Evolutionary conservation across 2,113 vertebrate species (phyloP).

Genomic region (Colinus virginianus): DNA sequence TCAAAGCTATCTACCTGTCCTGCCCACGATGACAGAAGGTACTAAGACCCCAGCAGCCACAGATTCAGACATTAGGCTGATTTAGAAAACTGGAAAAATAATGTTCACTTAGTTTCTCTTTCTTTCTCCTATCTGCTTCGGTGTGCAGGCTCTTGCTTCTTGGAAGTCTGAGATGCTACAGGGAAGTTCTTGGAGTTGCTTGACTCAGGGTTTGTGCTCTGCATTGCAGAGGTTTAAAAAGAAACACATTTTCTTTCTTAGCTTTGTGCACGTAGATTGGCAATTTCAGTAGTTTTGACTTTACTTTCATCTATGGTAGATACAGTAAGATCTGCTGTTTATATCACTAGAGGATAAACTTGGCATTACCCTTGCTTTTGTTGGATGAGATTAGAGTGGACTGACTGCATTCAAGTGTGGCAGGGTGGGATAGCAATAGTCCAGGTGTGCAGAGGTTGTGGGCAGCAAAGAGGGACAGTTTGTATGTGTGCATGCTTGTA

Average conservation of each 20-base stretch:
- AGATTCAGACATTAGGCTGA: neutral
- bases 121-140: neutral
- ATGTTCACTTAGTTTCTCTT: neutral
- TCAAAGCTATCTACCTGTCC: accelerated
- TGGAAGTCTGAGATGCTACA: neutral
- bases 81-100: neutral
- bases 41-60: neutral
- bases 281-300: neutral
- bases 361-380: neutral
- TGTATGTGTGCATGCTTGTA: neutral
- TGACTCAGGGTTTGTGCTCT: neutral
- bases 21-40: neutral
- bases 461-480: neutral
- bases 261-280: neutral
- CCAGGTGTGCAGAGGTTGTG: neutral
- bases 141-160: neutral
- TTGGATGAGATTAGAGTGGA: neutral
- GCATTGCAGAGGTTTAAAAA: neutral
- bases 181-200: neutral
- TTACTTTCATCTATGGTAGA: neutral
- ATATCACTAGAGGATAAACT: neutral
- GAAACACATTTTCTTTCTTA: neutral
- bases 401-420: neutral
- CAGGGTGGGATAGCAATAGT: neutral
- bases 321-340: neutral